These are phyloP conservation scores for Musca vetustissima DNA, from an alignment of 1,140 invertebrate species.

Conservation along the genomic window DNA sequence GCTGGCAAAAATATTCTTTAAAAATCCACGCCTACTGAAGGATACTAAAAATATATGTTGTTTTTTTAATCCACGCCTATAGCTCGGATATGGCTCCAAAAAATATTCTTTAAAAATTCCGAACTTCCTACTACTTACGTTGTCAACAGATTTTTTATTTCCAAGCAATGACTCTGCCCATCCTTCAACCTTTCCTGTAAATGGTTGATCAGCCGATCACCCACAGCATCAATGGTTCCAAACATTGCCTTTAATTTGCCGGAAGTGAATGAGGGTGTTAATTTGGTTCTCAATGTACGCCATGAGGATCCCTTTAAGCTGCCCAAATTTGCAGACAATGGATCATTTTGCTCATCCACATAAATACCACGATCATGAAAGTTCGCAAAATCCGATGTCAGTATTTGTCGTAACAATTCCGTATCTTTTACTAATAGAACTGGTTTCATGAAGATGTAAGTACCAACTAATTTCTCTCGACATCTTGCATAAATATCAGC, in stretches of 20 bases:
- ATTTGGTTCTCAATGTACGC: conserved; percentile 58
- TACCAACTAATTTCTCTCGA: conserved; percentile 31
- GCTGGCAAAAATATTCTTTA: too few relatives aligned
- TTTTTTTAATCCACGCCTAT: too few relatives aligned
- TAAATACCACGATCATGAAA: conserved; percentile 56
- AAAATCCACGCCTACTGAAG: too few relatives aligned
- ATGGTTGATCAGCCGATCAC: conserved; percentile 48
- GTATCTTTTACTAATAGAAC: conserved; percentile 57
- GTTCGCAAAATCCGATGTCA: conserved; percentile 55
- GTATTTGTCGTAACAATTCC: conserved; percentile 53
- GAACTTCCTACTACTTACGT: too few relatives aligned
- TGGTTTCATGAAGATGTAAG: conserved; percentile 52
- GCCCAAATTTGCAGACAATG: conserved; percentile 54
- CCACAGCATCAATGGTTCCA: conserved; percentile 54
- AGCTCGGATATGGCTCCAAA: too few relatives aligned
- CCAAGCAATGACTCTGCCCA: conserved; percentile 33
- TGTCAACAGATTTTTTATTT: conserved; percentile 38
- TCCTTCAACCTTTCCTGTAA: conserved; percentile 35
- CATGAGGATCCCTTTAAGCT: conserved; percentile 57
- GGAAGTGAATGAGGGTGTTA: conserved; percentile 62
- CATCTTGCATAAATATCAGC: neutral
- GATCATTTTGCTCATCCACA: conserved; percentile 49
- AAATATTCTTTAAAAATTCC: too few relatives aligned
- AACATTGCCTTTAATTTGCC: conserved; percentile 63
- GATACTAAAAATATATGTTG: too few relatives aligned